Conservation (phyloP, 2,888 invertebrate species). For the Philonicus albiceps region DNA sequence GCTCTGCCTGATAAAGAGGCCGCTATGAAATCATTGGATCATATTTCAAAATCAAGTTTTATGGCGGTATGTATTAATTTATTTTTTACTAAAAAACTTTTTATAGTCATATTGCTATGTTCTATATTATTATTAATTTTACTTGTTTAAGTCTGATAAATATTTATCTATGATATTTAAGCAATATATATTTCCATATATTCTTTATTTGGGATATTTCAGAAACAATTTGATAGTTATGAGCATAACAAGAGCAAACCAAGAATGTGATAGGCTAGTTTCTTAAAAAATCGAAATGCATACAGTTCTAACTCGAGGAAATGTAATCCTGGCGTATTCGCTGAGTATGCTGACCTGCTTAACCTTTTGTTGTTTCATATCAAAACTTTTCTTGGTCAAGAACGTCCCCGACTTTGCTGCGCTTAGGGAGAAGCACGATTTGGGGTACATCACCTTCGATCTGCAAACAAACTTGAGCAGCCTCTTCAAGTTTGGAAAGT, state of each 20-base stretch:
- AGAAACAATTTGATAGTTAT: too few relatives aligned
- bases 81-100: not conserved
- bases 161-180: too few relatives aligned
- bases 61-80: not conserved
- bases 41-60: not conserved
- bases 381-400: slow-evolving; percentile 93
- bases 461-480: slow-evolving; percentile 89
- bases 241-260: too few relatives aligned
- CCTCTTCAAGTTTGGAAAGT: slow-evolving; percentile 99
- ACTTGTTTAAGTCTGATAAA: too few relatives aligned
- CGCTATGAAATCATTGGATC: slow-evolving; percentile 6
- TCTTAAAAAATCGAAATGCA: slow-evolving; percentile 70
- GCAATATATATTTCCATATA: too few relatives aligned
- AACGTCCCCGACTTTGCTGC: slow-evolving; percentile 96
- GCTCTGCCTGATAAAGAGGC: not conserved
- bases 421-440: slow-evolving; percentile 91
- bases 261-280: too few relatives aligned
- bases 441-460: slow-evolving; percentile 95
- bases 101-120: too few relatives aligned
- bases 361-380: slow-evolving; percentile 94
- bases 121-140: too few relatives aligned
- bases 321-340: slow-evolving; percentile 95
- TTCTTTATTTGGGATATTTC: too few relatives aligned
- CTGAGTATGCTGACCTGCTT: slow-evolving; percentile 93
- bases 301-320: slow-evolving; percentile 88